A percentile compares a stretch with the other conserved stretches of the same genome.
Conservation (phyloP, 2,888 invertebrate species). For the Lacanobia wlatinum region DNA sequence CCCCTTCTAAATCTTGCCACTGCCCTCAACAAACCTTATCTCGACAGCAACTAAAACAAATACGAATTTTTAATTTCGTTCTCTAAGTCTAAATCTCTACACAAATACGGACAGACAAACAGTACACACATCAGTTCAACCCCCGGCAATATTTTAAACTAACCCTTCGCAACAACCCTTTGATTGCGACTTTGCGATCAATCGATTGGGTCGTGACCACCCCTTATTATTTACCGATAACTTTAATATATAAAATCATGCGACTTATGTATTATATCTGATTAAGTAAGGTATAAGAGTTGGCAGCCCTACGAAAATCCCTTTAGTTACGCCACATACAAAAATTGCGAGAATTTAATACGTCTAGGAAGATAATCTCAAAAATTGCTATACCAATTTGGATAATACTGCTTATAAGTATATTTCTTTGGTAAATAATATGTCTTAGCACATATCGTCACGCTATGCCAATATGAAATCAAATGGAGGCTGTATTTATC, state of each 20-base stretch:
- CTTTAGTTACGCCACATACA: conserved; percentile 51
- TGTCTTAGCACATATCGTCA: conserved; percentile 52
- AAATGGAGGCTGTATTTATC: conserved; percentile 7
- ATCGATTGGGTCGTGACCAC: conserved; percentile 85
- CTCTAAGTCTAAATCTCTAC: conserved; percentile 47
- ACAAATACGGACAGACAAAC: conserved; percentile 60
- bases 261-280: conserved; percentile 15
- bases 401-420: conserved; percentile 49
- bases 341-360: conserved; percentile 35
- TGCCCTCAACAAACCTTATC: neutral
- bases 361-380: conserved; percentile 30
- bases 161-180: conserved; percentile 83
- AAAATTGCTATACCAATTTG: conserved; percentile 64
- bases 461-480: conserved; percentile 53
- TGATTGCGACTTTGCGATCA: conserved; percentile 77
- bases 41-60: conserved; percentile 17
- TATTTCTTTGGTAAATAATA: conserved; percentile 50
- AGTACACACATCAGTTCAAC: conserved; percentile 66
- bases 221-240: conserved; percentile 86
- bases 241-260: conserved; percentile 59
- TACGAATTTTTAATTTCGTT: conserved; percentile 38
- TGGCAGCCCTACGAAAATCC: conserved; percentile 15
- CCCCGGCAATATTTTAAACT: conserved; percentile 87
- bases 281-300: conserved; percentile 5
- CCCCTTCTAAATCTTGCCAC: neutral